phyloP scores from a whole-genome alignment of 1,140 invertebrate species.

The Drosophila lini region DNA sequence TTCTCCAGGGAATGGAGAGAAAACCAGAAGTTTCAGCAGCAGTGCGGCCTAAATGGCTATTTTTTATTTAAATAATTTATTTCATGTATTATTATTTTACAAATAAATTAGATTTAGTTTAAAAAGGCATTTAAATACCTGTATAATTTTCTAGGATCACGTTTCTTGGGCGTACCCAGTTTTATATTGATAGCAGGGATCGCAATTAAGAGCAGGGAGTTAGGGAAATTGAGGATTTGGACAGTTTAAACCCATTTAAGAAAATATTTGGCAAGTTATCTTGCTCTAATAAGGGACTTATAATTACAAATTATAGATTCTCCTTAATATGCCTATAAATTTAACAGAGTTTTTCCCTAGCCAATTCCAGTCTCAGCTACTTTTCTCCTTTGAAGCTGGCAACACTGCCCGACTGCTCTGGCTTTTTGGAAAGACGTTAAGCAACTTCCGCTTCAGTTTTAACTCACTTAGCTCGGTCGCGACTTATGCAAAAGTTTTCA shows the following conservation, averaged over 20 bases:
- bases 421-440: conserved; percentile 28
- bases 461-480: conserved; percentile 74
- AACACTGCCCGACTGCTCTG: neutral
- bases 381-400: neutral
- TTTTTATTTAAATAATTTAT: neutral
- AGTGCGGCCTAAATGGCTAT: neutral
- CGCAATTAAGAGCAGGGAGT: no score
- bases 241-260: neutral
- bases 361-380: conserved; percentile 1
- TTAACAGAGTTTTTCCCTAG: neutral
- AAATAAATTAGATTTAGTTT: neutral
- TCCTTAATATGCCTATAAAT: no score
- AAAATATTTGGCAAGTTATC: neutral
- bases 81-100: no score
- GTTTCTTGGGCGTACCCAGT: no score
- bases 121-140: neutral
- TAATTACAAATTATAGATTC: neutral
- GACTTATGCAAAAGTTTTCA: conserved; percentile 80
- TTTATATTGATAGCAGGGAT: no score
- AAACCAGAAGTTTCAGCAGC: neutral
- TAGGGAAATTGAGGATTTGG: no score
- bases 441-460: conserved; percentile 57
- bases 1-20: conserved; percentile 2
- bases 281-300: neutral
- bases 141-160: no score